Evolutionary conservation across 2,797 vertebrate species (phyloP).

Genomic region (Gymnocypris eckloni): DNA sequence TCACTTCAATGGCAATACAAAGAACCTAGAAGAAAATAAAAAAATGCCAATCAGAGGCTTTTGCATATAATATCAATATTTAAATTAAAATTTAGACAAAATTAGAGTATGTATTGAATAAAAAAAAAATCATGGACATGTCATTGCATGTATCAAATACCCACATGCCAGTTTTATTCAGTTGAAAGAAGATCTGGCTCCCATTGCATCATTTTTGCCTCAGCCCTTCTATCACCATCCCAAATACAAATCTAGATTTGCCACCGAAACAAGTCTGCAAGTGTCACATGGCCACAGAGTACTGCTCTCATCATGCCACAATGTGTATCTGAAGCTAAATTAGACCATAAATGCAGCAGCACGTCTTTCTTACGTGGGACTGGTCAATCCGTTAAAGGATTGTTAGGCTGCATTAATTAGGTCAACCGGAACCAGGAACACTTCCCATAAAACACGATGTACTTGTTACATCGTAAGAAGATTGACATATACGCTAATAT

Average conservation of each 20-base stretch:
- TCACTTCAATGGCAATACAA: too few relatives aligned
- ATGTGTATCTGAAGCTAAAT: slow-evolving; percentile 7
- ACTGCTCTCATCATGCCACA: slow-evolving; percentile 2
- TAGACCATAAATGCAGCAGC: background rate
- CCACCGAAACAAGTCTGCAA: background rate
- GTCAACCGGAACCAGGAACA: too few relatives aligned
- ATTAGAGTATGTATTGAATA: background rate
- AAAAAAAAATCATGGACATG: background rate
- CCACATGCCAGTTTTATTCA: background rate
- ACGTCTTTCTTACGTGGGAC: background rate
- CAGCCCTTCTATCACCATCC: slow-evolving; percentile 1
- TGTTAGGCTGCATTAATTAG: too few relatives aligned
- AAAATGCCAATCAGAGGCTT: too few relatives aligned
- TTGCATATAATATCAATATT: too few relatives aligned
- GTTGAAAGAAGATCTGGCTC: background rate
- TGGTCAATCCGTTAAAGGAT: too few relatives aligned
- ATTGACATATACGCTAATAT: too few relatives aligned
- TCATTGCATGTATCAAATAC: background rate
- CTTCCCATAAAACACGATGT: too few relatives aligned
- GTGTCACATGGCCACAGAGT: background rate
- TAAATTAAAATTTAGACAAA: too few relatives aligned
- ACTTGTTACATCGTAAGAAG: too few relatives aligned
- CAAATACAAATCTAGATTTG: background rate
- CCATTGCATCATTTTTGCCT: background rate
- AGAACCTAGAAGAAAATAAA: too few relatives aligned